Percentiles rank a stretch among this genome's conserved stretches.
Evolutionary conservation across 92 coral and sea anemone species (phyloP).

Genomic region (Phenganax stokvisi): DNA sequence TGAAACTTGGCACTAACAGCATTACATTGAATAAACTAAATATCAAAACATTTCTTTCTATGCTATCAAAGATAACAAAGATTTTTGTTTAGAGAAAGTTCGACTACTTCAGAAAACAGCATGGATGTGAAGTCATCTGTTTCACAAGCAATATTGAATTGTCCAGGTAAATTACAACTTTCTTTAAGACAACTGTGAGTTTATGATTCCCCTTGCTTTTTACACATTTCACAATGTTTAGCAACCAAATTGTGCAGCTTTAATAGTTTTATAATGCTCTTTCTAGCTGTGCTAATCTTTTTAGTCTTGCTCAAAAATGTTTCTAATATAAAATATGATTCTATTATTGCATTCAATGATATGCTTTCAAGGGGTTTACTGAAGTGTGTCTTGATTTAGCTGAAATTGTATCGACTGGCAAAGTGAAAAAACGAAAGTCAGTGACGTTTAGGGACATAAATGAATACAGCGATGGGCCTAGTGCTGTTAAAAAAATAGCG

Average conservation of each 20-base stretch:
- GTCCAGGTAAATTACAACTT: background rate
- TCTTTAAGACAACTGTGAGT: background rate
- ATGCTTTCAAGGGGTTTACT: background rate
- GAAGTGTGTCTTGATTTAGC: background rate
- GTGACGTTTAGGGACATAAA: conserved; percentile 11
- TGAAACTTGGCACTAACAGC: no score
- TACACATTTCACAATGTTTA: background rate
- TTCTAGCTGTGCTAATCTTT: no score
- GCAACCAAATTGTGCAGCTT: background rate
- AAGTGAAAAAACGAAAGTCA: conserved; percentile 17
- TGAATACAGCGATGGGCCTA: background rate
- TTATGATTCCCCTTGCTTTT: background rate
- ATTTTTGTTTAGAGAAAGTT: no score
- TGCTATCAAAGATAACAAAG: no score
- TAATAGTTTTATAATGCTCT: no score
- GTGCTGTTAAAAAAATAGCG: background rate
- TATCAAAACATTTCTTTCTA: background rate
- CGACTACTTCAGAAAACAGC: no score
- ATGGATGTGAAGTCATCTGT: no score
- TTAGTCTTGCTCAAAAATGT: no score
- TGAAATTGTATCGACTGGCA: background rate
- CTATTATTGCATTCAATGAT: background rate
- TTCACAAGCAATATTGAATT: background rate
- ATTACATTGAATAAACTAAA: background rate
- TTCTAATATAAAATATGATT: no score